phyloP scores from a whole-genome alignment of 2,113 vertebrate genomes.

The Antigone vipio region DNA sequence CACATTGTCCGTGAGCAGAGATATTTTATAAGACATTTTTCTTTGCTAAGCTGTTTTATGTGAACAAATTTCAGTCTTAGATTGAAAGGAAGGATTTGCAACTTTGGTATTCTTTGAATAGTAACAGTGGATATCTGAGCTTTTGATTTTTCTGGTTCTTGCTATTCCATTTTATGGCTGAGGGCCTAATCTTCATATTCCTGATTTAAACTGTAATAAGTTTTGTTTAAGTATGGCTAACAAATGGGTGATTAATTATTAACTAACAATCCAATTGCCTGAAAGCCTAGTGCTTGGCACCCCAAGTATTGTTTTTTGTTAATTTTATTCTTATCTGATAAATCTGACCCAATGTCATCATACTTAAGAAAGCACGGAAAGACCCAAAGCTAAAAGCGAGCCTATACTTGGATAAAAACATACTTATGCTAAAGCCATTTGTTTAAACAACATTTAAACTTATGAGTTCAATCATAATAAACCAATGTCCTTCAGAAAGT shows the following conservation, averaged over 20 bases:
- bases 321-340: constrained; percentile 53
- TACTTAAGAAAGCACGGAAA: constrained; percentile 19
- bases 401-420: constrained; percentile 6
- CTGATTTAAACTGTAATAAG: neutral
- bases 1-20: neutral
- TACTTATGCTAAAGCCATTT: constrained; percentile 15
- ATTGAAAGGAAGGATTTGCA: neutral
- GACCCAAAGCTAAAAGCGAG: neutral
- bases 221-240: constrained; percentile 2
- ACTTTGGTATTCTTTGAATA: neutral
- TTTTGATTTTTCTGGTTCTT: neutral
- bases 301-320: neutral
- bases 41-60: neutral
- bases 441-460: constrained; percentile 46
- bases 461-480: constrained; percentile 36
- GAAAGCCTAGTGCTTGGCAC: constrained; percentile 1
- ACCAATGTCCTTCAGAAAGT: constrained; percentile 23
- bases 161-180: neutral
- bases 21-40: neutral
- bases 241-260: constrained; percentile 37
- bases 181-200: neutral
- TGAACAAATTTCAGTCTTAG: neutral
- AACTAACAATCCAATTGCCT: neutral
- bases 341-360: constrained; percentile 21
- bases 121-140: neutral